phyloP scores from a whole-genome alignment of 2,888 invertebrate species.

The Carpatolechia fugitivella region DNA sequence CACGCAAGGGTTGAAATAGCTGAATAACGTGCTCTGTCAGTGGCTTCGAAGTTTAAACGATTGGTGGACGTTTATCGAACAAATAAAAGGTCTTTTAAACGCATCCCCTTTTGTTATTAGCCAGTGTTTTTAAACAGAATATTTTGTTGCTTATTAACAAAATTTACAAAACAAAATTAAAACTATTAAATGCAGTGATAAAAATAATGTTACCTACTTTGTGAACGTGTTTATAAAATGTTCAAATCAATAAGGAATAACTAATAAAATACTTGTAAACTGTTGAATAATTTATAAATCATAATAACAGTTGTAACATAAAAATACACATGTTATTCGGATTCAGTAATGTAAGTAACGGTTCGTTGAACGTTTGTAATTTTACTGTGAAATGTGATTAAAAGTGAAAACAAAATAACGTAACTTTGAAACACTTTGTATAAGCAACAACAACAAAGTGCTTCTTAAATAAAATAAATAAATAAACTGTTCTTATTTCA shows the following conservation, averaged over 20 bases:
- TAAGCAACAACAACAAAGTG: background rate
- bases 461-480: background rate
- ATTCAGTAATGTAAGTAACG: conserved; percentile 31
- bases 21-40: conserved; percentile 50
- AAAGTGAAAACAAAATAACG: conserved; percentile 33
- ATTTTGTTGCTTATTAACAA: conserved; percentile 6
- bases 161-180: background rate
- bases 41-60: conserved; percentile 65
- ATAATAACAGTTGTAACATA: conserved; percentile 9
- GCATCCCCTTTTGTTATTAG: conserved; percentile 25
- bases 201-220: background rate
- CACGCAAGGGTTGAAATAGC: conserved; percentile 55
- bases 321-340: conserved; percentile 14
- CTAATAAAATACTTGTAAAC: background rate
- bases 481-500: background rate
- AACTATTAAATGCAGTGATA: conserved; percentile 6
- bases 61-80: conserved; percentile 60
- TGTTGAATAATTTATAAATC: background rate
- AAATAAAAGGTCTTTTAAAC: conserved; percentile 36
- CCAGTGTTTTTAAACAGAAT: conserved; percentile 30
- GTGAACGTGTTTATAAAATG: background rate
- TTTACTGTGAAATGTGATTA: conserved; percentile 39
- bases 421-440: conserved; percentile 14
- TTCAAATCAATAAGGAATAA: too few relatives aligned
- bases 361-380: conserved; percentile 40